Evolutionary conservation across 35 echinoderm and acorn worm genomes (phyloP), one percentile per base, ranked within the genome.

Genomic region (Heliocidaris erythrogramma): DNA sequence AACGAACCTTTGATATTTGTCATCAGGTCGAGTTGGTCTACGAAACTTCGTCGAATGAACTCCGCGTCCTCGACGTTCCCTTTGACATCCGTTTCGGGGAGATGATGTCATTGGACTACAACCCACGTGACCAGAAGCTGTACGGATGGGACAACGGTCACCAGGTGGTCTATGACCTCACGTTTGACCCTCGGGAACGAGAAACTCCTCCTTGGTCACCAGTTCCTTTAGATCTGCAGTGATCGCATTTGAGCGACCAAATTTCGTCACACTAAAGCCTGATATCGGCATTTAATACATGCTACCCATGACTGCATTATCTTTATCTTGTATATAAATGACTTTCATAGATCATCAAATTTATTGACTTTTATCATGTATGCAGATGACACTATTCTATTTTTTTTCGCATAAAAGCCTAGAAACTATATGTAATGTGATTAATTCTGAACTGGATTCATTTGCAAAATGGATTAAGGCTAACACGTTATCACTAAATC

Each of bases 121-220:
- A 97, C 85, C 94, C 96, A 24, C 84, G 71, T 52, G 98, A 99
- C 30, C 94, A 96, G 93, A 94, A 96, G 56, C 90, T 99, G 53
- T 99, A 99, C 65, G 95, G 94, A 35, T 96, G 95, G 95, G 96
- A 99, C 32, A 94, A 95, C 5, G 98, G 96, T 0, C 65, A 97
- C 85, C 90, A 93, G 59, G 96, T 97, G 3, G 90, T 96, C 5
- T 99, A 99, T 90, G 85, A 91, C 48, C 32, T 99, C 3, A 90
- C 93, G 14, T 96, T 96, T 91, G 93, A 71, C 91, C n/a, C 24
- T n/a, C 31, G 16, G 87, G 87, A 88, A 88, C 30, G 4, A 88
- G 5, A 32, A 8, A 24, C 49, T 5, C 49, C 5, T 8, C 12
- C 65, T 7, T 3, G 65, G 18, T 78, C 65, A 78, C 65, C n/a